Conservation (phyloP, 2,113 vertebrate species). For the Heloderma charlesbogerti region DNA sequence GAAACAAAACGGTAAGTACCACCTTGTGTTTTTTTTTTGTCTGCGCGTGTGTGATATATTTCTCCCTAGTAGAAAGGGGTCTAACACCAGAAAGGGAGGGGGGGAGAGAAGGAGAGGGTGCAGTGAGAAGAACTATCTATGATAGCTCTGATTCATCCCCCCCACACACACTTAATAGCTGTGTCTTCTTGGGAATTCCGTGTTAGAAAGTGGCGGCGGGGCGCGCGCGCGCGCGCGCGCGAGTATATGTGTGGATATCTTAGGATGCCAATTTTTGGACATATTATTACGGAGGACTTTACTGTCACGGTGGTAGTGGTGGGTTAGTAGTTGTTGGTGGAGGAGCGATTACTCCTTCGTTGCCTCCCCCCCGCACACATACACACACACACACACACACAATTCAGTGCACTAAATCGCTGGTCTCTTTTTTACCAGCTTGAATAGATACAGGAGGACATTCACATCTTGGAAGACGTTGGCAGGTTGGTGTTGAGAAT, state of each 20-base stretch:
- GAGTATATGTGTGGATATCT: no score
- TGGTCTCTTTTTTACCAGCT: constrained; percentile 52
- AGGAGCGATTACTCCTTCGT: not conserved
- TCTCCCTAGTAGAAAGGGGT: constrained; percentile 35
- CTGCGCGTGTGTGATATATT: constrained; percentile 37
- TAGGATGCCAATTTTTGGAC: not conserved
- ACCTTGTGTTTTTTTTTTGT: constrained; percentile 16
- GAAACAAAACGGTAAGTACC: constrained; percentile 72
- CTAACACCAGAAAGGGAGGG: constrained; percentile 30
- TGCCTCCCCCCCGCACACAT: no score
- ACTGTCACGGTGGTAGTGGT: constrained; percentile 15
- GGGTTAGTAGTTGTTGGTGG: not conserved
- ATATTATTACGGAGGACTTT: constrained; percentile 39
- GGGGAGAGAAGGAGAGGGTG: no score
- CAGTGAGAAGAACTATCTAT: no score
- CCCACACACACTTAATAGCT: constrained; percentile 24
- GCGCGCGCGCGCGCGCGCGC: no score
- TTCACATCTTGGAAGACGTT: constrained; percentile 60
- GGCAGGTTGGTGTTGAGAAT: constrained; percentile 76
- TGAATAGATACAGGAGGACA: constrained; percentile 69
- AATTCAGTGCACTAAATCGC: constrained; percentile 55
- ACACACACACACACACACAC: constrained; percentile 41
- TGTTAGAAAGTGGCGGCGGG: not conserved
- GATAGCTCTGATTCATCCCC: not conserved
- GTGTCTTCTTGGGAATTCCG: constrained; percentile 1